Conservation (phyloP, 2,113 vertebrate genomes). For the Cebidichthys violaceus region DNA sequence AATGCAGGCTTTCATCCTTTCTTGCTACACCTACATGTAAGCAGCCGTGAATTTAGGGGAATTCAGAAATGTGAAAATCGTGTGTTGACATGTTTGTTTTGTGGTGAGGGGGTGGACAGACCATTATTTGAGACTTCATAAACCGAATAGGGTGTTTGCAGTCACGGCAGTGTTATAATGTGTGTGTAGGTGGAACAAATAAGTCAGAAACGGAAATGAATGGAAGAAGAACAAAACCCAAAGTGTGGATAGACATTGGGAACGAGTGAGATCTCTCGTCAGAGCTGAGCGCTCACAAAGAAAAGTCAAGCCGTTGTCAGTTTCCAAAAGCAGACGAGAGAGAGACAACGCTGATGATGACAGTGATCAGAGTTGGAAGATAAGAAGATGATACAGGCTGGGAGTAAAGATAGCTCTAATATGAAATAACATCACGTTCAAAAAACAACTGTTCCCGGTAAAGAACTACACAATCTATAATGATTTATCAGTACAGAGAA, state of each 20-base stretch:
- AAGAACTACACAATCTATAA: conserved; percentile 55
- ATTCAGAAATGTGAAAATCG: conserved; percentile 53
- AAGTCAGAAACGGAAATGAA: conserved; percentile 66
- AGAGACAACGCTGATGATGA: conserved; percentile 58
- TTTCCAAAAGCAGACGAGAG: conserved; percentile 43
- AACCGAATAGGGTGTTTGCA: conserved; percentile 43
- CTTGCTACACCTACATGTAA: conserved; percentile 12
- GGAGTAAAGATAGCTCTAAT: conserved; percentile 41
- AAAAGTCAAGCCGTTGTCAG: conserved; percentile 60
- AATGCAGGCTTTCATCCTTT: conserved; percentile 21
- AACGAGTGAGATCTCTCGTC: conserved; percentile 33
- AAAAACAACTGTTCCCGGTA: conserved; percentile 43
- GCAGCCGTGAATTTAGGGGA: conserved; percentile 29
- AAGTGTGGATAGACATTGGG: conserved; percentile 29
- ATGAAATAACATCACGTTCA: conserved; percentile 51
- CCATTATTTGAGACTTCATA: conserved; percentile 62
- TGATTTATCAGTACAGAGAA: conserved; percentile 41
- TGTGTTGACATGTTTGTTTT: conserved; percentile 53
- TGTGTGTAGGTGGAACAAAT: conserved; percentile 67
- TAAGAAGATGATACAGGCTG: conserved; percentile 40
- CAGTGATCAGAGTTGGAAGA: conserved; percentile 57
- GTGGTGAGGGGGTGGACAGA: conserved; percentile 62
- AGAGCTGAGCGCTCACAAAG: conserved; percentile 41
- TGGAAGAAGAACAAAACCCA: conserved; percentile 41
- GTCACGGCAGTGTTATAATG: conserved; percentile 54